Evolutionary conservation across 2,113 vertebrate species (phyloP).

Genomic region (Pterocles orientalis): DNA sequence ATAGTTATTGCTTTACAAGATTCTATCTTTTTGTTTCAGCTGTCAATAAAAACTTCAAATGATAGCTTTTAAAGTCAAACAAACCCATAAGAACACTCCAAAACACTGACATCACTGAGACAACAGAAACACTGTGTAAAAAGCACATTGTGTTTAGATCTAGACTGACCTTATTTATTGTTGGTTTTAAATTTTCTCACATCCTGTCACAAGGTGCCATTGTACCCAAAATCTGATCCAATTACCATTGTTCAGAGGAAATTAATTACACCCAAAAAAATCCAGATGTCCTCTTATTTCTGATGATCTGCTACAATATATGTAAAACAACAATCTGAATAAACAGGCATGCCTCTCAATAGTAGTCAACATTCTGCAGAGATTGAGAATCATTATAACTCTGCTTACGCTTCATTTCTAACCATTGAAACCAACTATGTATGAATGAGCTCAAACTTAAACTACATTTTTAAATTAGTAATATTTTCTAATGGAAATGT

Average conservation of each 20-base stretch:
- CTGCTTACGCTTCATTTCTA: neutral
- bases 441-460: neutral
- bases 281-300: neutral
- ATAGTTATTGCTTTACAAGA: slow-evolving; percentile 52
- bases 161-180: neutral
- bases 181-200: neutral
- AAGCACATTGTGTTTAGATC: neutral
- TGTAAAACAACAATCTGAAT: neutral
- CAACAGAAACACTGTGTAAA: neutral
- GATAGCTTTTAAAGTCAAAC: slow-evolving; percentile 44
- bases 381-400: neutral
- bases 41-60: slow-evolving; percentile 71
- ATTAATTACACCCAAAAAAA: neutral
- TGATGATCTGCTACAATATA: neutral
- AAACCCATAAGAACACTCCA: neutral
- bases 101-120: neutral
- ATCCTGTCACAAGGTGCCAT: neutral
- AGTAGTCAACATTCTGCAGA: neutral
- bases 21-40: slow-evolving; percentile 61
- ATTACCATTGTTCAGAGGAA: neutral
- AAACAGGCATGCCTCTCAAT: neutral
- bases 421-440: neutral
- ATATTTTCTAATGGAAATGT: neutral
- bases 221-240: neutral
- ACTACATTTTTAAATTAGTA: neutral